Percentiles rank a stretch among this genome's conserved stretches.
phyloP scores from a whole-genome alignment of 2,797 vertebrate species.

The Macroramphosus scolopax region DNA sequence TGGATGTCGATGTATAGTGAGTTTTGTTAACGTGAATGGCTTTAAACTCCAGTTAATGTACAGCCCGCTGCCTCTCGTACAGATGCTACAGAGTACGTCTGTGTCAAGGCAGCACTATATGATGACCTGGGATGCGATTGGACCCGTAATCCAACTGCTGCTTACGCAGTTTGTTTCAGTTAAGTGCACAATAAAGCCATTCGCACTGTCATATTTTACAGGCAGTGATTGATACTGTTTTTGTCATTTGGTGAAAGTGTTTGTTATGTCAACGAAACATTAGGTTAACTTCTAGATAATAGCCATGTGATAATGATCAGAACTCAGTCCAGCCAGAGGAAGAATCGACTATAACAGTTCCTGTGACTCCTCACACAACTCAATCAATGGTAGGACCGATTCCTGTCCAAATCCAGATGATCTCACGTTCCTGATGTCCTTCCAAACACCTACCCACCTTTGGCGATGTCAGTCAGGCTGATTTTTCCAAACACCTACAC shows the following conservation, averaged over 20 bases:
- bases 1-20: too few species aligned
- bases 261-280: constrained; percentile 19
- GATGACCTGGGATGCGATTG: too few species aligned
- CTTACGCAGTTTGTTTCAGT: constrained; percentile 36
- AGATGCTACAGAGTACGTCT: too few species aligned
- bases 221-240: too few species aligned
- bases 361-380: constrained; percentile 45
- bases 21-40: too few species aligned
- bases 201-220: too few species aligned
- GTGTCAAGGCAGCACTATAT: too few species aligned
- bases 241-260: too few species aligned
- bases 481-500: constrained; percentile 75
- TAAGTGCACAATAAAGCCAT: constrained; percentile 35
- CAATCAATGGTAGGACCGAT: constrained; percentile 63
- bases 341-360: constrained; percentile 41
- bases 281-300: constrained; percentile 38
- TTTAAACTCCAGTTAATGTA: too few species aligned
- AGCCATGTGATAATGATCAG: constrained; percentile 22
- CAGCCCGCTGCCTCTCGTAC: too few species aligned
- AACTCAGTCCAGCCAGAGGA: constrained; percentile 51
- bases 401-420: constrained; percentile 64
- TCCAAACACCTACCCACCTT: constrained; percentile 72
- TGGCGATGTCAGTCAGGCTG: constrained; percentile 64
- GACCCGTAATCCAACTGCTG: constrained; percentile 39
- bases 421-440: constrained; percentile 64